Conservation (phyloP, 2,888 invertebrate species). For the Calameuta pallipes region DNA sequence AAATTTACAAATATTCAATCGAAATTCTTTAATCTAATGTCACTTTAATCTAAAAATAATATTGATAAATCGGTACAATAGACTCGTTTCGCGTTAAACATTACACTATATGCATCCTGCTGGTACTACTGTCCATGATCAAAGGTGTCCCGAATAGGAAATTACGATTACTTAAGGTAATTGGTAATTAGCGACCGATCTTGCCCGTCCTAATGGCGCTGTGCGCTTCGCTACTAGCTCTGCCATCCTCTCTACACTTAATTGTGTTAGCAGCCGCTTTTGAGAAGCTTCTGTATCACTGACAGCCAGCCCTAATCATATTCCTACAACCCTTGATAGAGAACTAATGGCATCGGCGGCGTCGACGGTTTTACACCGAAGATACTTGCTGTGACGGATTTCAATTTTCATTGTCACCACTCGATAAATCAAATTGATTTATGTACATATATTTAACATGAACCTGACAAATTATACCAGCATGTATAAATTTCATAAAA, state of each 20-base stretch:
- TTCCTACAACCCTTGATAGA: constrained; percentile 59
- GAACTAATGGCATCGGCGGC: constrained; percentile 57
- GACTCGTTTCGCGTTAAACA: neutral
- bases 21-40: neutral
- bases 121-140: constrained; percentile 9
- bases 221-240: constrained; percentile 41
- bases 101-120: neutral
- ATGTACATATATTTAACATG: neutral
- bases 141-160: constrained; percentile 59
- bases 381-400: neutral
- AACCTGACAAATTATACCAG: neutral
- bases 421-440: neutral
- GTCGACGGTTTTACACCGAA: neutral
- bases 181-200: constrained; percentile 64
- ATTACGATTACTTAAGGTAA: constrained; percentile 61
- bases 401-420: neutral
- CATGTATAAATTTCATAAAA: too few species aligned
- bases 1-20: neutral
- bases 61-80: neutral
- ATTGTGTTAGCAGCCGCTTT: constrained; percentile 62
- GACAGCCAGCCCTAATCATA: constrained; percentile 61
- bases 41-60: neutral
- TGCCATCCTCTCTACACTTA: constrained; percentile 48
- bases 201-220: constrained; percentile 56
- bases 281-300: constrained; percentile 63